Conservation (phyloP, 2,888 invertebrate species). For the Lumbricus terrestris region DNA sequence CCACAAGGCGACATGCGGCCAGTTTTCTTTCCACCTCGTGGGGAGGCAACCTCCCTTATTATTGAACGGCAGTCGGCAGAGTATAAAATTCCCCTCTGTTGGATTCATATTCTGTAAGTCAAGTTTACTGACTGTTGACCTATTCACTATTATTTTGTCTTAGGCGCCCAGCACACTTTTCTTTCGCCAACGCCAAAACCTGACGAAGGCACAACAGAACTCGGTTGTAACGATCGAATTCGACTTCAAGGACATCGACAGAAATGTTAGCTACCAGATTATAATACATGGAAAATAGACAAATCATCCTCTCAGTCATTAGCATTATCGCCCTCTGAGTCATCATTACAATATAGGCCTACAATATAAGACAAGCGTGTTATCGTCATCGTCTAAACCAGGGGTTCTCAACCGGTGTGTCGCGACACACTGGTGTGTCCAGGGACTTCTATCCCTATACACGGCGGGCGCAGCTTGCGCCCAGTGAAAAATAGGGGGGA, state of each 20-base stretch:
- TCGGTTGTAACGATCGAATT: background rate
- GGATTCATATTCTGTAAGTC: background rate
- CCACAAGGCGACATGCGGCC: too few relatives aligned
- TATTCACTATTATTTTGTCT: background rate
- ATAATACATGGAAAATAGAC: background rate
- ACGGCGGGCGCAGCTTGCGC: too few relatives aligned
- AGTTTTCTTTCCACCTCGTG: too few relatives aligned
- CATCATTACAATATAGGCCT: background rate
- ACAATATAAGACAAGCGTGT: too few relatives aligned
- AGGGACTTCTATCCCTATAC: too few relatives aligned
- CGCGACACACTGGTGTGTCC: too few relatives aligned
- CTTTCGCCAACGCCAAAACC: background rate
- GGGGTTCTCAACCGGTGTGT: too few relatives aligned
- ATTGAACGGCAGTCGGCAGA: too few relatives aligned
- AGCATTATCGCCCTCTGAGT: background rate
- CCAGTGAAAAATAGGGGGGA: too few relatives aligned
- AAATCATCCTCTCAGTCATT: background rate
- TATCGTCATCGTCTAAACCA: too few relatives aligned
- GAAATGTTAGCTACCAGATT: background rate
- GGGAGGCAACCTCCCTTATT: too few relatives aligned
- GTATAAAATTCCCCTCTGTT: background rate
- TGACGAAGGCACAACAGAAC: background rate
- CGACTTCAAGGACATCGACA: background rate
- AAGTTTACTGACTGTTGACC: too few relatives aligned
- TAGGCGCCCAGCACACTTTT: background rate